Evolutionary conservation across 2,888 invertebrate species (phyloP), one percentile per base, ranked within the genome.

Genomic region (Xestia rhomboidea): DNA sequence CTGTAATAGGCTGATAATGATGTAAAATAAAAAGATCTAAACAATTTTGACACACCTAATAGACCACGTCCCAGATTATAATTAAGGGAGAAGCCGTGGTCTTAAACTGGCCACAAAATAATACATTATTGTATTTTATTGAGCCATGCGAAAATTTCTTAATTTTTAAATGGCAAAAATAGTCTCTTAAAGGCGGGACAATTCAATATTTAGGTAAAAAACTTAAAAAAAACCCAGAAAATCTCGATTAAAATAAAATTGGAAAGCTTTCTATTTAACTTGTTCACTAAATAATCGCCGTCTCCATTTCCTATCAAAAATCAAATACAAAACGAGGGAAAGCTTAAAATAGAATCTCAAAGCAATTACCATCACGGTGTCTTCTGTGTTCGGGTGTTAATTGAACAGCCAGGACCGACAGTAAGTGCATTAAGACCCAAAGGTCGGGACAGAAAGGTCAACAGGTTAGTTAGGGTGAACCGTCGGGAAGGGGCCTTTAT

Each of bases 341-440:
- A n/a, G 46, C 38, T 44, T 46, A 83, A 71, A 83, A 76, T 69
- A 68, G 49, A 69, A 18, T 6, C 8, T 44, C 62, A 79, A 67
- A 81, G 54, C 86, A 60, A 81, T 75, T 74, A 62, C 74, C 30
- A 67, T 44, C 34, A 41, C 24, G 11, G 24, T 64, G 44, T 34
- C 68, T 66, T 38, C 46, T 62, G n/a, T n/a, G 67, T 73, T 27
- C 38, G 54, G 57, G 70, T 66, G 81, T 68, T 86, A 86, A 88
- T 87, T 88, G 77, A 87, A 75, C 51, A n/a, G 51, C 66, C 68
- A 68, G 73, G 71, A 77, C 62, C 63, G 62, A 18, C 62, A n/a
- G 63, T 83, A 88, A 88, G 68, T 86, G 86, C 88, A 86, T 87
- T 86, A 77, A 74, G 68, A 41, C 70, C 68, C 68, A 84, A 86